phyloP scores from a whole-genome alignment of 1,140 invertebrate species.

The Heliconius congener region DNA sequence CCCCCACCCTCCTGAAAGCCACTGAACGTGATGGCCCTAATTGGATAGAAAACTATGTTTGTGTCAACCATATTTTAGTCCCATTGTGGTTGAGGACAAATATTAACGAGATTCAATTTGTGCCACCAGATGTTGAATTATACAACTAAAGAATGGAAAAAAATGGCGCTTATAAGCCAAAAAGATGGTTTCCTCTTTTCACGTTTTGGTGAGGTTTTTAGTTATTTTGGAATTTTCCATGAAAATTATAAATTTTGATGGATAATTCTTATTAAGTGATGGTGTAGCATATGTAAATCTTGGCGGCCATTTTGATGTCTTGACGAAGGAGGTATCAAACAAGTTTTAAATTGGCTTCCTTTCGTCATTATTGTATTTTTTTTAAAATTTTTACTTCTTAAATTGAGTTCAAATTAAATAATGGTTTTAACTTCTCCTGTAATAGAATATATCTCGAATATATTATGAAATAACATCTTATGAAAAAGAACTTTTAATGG shows the following conservation, averaged over 20 bases:
- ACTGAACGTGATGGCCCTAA: neutral
- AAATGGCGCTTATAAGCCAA: neutral
- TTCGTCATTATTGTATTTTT: neutral
- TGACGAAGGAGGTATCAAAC: neutral
- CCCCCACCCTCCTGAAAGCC: no score
- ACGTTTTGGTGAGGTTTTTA: neutral
- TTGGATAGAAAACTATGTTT: neutral
- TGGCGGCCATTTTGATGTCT: slow-evolving; percentile 1
- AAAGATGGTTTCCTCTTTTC: neutral
- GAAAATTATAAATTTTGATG: neutral
- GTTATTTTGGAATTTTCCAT: neutral
- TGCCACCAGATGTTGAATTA: neutral
- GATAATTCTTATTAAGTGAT: neutral
- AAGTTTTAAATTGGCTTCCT: neutral
- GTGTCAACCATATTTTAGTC: slow-evolving; percentile 7
- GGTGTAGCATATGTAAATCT: neutral
- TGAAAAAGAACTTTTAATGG: neutral
- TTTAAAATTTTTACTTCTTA: neutral
- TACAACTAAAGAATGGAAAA: neutral
- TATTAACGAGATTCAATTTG: neutral
- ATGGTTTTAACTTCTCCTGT: neutral
- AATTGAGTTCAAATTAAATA: neutral
- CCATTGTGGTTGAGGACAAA: slow-evolving; percentile 4
- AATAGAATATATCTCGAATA: neutral
- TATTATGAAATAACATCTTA: neutral